These are phyloP conservation scores for Saccostrea glomerata DNA, from an alignment of 1,140 invertebrate species.

Conservation along the genomic window DNA sequence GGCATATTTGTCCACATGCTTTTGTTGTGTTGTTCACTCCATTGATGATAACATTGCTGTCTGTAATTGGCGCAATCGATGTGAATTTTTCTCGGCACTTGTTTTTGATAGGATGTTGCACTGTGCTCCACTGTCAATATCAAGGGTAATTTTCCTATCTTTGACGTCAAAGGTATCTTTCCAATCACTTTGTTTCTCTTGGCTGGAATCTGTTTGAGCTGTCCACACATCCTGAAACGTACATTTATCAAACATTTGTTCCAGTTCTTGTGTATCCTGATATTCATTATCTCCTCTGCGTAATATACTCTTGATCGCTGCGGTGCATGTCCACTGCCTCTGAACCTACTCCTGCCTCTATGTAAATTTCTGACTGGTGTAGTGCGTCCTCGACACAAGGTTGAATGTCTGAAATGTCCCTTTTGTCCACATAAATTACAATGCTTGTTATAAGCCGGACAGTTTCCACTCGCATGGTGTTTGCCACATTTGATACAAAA, in stretches of 20 bases:
- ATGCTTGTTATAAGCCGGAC: too few species aligned
- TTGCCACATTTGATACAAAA: too few species aligned
- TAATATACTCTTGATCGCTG: too few species aligned
- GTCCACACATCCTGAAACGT: not conserved
- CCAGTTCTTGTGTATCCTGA: not conserved
- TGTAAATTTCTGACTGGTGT: too few species aligned
- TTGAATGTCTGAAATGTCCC: too few species aligned
- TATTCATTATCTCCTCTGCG: too few species aligned
- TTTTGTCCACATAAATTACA: too few species aligned
- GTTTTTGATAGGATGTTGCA: not conserved
- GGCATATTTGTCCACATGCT: not conserved
- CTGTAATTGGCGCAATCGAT: not conserved
- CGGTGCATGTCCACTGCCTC: too few species aligned
- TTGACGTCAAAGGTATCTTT: not conserved
- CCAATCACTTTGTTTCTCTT: not conserved
- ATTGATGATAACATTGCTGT: conserved; percentile 39
- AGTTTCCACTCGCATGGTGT: too few species aligned
- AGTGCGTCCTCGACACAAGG: too few species aligned
- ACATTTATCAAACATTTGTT: not conserved
- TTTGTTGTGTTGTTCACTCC: not conserved
- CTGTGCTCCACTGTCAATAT: conserved; percentile 8
- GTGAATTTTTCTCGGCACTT: conserved; percentile 8
- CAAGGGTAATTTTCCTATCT: not conserved
- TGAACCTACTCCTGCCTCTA: too few species aligned
- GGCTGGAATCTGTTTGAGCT: not conserved